These are phyloP conservation scores for Corythornis leucogaster DNA, from an alignment of 2,797 vertebrate species.

Conservation along the genomic window DNA sequence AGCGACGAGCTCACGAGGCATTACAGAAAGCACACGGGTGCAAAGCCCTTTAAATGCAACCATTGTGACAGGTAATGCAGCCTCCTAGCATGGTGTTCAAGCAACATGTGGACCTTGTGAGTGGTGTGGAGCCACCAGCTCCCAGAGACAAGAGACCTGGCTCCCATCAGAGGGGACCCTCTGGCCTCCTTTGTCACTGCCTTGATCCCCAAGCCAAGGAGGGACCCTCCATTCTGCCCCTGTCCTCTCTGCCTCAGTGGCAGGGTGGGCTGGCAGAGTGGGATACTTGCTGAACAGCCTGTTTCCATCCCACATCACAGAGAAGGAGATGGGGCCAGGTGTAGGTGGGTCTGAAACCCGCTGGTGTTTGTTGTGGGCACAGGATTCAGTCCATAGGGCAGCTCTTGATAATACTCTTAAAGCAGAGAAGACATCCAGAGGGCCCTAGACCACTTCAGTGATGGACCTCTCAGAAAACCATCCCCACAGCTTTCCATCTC, in stretches of 20 bases:
- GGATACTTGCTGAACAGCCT: not conserved
- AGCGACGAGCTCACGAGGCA: conserved; percentile 99
- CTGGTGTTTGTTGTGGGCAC: not conserved
- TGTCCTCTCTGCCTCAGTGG: not conserved
- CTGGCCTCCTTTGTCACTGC: not conserved
- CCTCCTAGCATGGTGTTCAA: not conserved
- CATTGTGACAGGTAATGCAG: conserved; percentile 97
- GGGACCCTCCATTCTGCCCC: not conserved
- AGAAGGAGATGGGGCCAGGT: not conserved
- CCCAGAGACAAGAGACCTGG: not conserved
- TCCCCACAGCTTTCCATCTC: not conserved
- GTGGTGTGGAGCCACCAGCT: not conserved
- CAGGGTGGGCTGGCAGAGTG: not conserved
- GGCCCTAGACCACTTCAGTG: not conserved
- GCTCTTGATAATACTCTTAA: not conserved
- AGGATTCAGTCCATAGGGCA: not conserved
- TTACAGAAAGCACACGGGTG: conserved; percentile 99
- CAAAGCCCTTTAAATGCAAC: conserved; percentile 99
- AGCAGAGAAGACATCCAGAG: not conserved
- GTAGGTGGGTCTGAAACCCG: not conserved
- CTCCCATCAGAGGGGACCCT: not conserved
- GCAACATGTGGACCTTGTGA: not conserved
- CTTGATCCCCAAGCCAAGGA: not conserved
- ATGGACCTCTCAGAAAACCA: not conserved
- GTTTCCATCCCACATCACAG: not conserved